Percentiles rank a stretch among this genome's conserved stretches.
phyloP scores from a whole-genome alignment of 2,797 vertebrate genomes.

The Prionace glauca region DNA sequence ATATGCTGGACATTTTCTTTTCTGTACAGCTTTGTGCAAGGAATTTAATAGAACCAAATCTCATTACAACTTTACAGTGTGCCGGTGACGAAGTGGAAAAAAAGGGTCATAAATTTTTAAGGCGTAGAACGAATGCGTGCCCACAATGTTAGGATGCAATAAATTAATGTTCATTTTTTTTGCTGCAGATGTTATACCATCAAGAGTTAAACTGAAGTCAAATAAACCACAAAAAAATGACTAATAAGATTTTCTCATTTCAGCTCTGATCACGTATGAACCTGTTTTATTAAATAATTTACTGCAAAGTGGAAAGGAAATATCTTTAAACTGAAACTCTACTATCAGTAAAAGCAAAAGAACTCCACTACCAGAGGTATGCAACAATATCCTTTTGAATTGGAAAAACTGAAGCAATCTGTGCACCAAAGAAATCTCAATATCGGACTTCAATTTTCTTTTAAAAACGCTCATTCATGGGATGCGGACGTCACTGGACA shows the following conservation, averaged over 20 bases:
- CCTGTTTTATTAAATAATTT: neutral
- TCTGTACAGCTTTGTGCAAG: neutral
- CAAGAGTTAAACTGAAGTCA: neutral
- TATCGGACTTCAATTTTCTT: neutral
- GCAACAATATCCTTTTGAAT: neutral
- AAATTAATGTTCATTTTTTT: neutral
- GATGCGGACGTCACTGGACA: too few species aligned
- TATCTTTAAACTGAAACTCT: neutral
- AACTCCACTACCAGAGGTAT: neutral
- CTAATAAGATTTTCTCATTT: neutral
- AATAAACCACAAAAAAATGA: neutral
- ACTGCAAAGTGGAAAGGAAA: neutral
- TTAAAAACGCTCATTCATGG: neutral
- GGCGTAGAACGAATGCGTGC: neutral
- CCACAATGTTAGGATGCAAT: constrained; percentile 12
- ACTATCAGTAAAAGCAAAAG: neutral
- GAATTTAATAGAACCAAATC: neutral
- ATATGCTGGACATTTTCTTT: neutral
- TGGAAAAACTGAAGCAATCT: neutral
- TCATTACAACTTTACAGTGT: neutral
- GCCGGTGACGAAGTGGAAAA: neutral
- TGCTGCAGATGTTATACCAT: neutral
- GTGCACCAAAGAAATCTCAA: neutral
- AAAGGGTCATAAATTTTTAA: neutral
- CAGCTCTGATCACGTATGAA: neutral